These are phyloP conservation scores for Melanotaenia trifasciata DNA, from an alignment of 2,797 vertebrate genomes.

Conservation along the genomic window DNA sequence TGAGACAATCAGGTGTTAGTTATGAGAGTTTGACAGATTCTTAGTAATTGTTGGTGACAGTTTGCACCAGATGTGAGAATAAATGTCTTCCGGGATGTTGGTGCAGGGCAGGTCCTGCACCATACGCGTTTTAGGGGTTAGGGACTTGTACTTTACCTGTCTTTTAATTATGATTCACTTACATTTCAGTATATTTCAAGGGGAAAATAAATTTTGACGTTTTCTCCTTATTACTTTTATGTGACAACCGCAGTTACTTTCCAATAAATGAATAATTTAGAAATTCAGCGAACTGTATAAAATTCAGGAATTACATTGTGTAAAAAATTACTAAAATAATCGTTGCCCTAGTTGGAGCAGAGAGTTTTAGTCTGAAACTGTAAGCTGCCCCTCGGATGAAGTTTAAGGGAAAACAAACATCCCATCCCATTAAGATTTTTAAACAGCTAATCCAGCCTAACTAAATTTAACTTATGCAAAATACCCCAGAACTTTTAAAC, in stretches of 20 bases:
- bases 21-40: neutral
- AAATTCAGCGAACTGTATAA: too few species aligned
- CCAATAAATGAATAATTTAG: too few species aligned
- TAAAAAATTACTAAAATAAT: too few species aligned
- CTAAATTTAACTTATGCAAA: too few species aligned
- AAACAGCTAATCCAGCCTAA: too few species aligned
- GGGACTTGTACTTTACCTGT: neutral
- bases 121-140: neutral
- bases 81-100: neutral
- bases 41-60: neutral
- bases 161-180: neutral
- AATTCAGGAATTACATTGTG: too few species aligned
- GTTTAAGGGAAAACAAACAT: too few species aligned
- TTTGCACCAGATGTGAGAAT: neutral
- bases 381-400: too few species aligned
- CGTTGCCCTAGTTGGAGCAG: too few species aligned
- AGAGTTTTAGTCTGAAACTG: too few species aligned
- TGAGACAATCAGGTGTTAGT: neutral
- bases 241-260: neutral
- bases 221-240: neutral
- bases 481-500: too few species aligned
- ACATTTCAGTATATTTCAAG: neutral
- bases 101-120: neutral
- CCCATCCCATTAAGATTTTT: too few species aligned
- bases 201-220: neutral